Conservation (phyloP, 2,888 invertebrate genomes). For the Willowsia nigromaculata region DNA sequence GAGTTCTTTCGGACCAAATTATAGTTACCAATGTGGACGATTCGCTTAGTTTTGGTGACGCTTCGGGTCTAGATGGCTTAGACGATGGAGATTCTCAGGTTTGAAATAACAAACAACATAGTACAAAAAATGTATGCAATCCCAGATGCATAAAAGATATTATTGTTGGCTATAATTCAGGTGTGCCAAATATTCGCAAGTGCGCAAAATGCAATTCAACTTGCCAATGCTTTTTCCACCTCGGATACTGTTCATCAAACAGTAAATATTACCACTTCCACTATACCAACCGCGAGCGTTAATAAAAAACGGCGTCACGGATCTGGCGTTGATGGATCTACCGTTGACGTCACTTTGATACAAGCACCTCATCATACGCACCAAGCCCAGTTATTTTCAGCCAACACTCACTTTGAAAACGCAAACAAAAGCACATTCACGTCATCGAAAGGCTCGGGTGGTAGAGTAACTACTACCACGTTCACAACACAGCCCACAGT, state of each 20-base stretch:
- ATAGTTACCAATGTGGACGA: slow-evolving; percentile 77
- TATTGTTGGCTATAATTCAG: too few species aligned
- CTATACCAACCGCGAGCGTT: not conserved
- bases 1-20: slow-evolving; percentile 76
- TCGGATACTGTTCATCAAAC: slow-evolving; percentile 57
- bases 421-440: not conserved
- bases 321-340: not conserved
- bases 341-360: not conserved
- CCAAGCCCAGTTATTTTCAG: not conserved
- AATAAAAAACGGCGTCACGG: slow-evolving; percentile 48
- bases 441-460: slow-evolving; percentile 2
- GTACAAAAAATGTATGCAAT: too few species aligned
- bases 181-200: slow-evolving; percentile 76
- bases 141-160: too few species aligned
- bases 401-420: slow-evolving; percentile 34
- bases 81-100: slow-evolving; percentile 76
- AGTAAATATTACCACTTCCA: slow-evolving; percentile 38
- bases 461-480: not conserved
- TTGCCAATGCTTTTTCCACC: slow-evolving; percentile 36
- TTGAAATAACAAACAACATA: too few species aligned
- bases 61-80: slow-evolving; percentile 69
- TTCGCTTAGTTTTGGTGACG: slow-evolving; percentile 74
- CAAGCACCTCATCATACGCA: not conserved
- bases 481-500: not conserved
- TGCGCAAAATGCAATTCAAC: slow-evolving; percentile 71